phyloP scores from a whole-genome alignment of 1,140 invertebrate species.

The Conopomorpha cramerella region DNA sequence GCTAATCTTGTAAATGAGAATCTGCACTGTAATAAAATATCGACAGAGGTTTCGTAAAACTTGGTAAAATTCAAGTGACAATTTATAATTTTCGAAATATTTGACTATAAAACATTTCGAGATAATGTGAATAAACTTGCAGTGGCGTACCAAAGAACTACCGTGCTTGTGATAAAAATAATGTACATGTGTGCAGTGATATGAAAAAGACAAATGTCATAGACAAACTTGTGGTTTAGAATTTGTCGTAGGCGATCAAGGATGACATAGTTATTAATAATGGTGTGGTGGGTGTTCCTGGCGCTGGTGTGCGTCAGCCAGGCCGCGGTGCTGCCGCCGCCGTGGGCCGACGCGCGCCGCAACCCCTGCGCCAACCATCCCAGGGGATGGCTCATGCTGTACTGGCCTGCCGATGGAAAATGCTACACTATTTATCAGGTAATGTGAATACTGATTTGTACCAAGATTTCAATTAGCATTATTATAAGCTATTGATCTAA shows the following conservation, averaged over 20 bases:
- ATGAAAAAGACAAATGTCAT: conserved; percentile 3
- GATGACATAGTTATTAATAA: too few relatives aligned
- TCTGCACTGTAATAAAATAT: too few relatives aligned
- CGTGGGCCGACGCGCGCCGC: conserved; percentile 78
- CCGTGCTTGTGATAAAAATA: too few relatives aligned
- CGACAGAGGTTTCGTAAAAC: too few relatives aligned
- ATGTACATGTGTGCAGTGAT: conserved; percentile 4
- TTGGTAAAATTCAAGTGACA: too few relatives aligned
- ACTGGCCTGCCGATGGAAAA: conserved; percentile 79
- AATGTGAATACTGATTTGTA: conserved; percentile 11
- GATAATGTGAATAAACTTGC: too few relatives aligned
- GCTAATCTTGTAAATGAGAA: too few relatives aligned
- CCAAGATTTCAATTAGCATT: neutral
- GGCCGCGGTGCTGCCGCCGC: conserved; percentile 74
- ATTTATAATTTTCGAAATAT: too few relatives aligned
- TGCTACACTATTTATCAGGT: conserved; percentile 86
- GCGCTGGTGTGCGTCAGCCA: conserved; percentile 33
- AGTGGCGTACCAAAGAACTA: too few relatives aligned
- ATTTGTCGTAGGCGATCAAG: too few relatives aligned
- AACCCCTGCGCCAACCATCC: conserved; percentile 81
- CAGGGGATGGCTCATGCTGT: conserved; percentile 81
- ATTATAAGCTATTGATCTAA: neutral
- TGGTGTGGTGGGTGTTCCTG: conserved; percentile 40
- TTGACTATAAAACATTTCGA: too few relatives aligned
- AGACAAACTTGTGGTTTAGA: too few relatives aligned